Conservation (phyloP, 2,888 invertebrate genomes). For the Philopedon plagiatum region DNA sequence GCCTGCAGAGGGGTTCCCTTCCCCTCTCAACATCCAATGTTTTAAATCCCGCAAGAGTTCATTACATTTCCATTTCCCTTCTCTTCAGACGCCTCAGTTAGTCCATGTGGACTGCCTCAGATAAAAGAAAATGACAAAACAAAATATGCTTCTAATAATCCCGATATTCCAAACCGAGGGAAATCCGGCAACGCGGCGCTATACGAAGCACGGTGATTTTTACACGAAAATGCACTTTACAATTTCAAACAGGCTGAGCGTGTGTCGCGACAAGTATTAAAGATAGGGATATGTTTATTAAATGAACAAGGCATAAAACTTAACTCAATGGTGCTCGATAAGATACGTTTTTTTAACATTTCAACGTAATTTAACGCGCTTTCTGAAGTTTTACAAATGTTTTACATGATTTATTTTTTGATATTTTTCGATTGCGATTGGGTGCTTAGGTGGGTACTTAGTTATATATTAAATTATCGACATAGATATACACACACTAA, state of each 20-base stretch:
- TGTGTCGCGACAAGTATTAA: constrained; percentile 57
- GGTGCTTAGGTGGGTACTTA: neutral
- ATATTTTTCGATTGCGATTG: constrained; percentile 5
- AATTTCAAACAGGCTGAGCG: constrained; percentile 62
- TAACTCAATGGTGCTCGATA: constrained; percentile 53
- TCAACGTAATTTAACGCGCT: constrained; percentile 36
- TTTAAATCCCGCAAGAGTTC: too few species aligned
- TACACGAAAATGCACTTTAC: constrained; percentile 70
- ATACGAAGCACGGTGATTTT: constrained; percentile 69
- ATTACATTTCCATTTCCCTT: too few species aligned
- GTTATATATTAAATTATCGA: too few species aligned
- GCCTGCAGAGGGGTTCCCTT: too few species aligned
- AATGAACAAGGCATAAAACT: constrained; percentile 66
- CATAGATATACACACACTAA: neutral
- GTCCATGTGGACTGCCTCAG: neutral
- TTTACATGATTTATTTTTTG: constrained; percentile 43
- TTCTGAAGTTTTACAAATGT: constrained; percentile 45
- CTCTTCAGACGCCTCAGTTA: too few species aligned
- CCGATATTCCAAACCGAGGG: neutral
- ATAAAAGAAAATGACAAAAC: neutral
- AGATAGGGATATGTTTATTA: constrained; percentile 68
- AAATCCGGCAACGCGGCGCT: constrained; percentile 29
- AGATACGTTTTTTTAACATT: constrained; percentile 46
- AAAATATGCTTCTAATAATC: neutral
- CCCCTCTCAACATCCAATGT: too few species aligned